These are phyloP conservation scores for Pantherophis guttatus DNA, from an alignment of 2,113 vertebrate genomes.

Conservation along the genomic window DNA sequence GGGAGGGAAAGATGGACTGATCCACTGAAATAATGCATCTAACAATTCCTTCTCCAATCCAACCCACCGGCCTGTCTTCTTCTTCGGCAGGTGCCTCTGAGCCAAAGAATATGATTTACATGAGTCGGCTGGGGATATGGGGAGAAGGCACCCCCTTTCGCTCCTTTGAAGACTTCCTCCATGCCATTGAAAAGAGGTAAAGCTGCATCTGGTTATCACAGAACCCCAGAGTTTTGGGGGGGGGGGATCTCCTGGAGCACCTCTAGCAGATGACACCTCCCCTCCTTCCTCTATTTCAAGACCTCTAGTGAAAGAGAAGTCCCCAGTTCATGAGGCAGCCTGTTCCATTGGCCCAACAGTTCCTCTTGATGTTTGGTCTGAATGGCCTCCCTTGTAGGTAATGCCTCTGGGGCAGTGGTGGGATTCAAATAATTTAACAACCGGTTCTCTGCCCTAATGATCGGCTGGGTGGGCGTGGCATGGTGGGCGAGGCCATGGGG, in stretches of 20 bases:
- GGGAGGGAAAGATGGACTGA: not conserved
- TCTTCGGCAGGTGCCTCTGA: slow-evolving; percentile 88
- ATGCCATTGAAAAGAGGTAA: slow-evolving; percentile 94
- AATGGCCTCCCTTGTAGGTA: not conserved
- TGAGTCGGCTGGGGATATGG: slow-evolving; percentile 99
- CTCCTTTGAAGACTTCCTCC: slow-evolving; percentile 93
- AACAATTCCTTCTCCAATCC: not conserved
- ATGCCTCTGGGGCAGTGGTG: not conserved
- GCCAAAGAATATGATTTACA: slow-evolving; percentile 99
- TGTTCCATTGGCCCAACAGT: not conserved
- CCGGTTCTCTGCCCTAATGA: too few relatives aligned
- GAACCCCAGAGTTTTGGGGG: not conserved
- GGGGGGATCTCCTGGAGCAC: not conserved
- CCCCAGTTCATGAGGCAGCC: not conserved
- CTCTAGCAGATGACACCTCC: not conserved
- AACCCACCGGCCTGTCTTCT: not conserved
- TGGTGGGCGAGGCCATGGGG: too few relatives aligned
- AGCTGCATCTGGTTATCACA: not conserved
- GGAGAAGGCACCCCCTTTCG: slow-evolving; percentile 94
- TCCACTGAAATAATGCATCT: not conserved
- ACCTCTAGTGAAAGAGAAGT: not conserved
- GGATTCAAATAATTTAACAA: too few relatives aligned
- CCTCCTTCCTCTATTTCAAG: not conserved
- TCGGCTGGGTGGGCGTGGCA: too few relatives aligned
- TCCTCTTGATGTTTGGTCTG: not conserved